Evolutionary conservation across 2,888 invertebrate genomes (phyloP).

Genomic region (Listrodromus nycthemerus): DNA sequence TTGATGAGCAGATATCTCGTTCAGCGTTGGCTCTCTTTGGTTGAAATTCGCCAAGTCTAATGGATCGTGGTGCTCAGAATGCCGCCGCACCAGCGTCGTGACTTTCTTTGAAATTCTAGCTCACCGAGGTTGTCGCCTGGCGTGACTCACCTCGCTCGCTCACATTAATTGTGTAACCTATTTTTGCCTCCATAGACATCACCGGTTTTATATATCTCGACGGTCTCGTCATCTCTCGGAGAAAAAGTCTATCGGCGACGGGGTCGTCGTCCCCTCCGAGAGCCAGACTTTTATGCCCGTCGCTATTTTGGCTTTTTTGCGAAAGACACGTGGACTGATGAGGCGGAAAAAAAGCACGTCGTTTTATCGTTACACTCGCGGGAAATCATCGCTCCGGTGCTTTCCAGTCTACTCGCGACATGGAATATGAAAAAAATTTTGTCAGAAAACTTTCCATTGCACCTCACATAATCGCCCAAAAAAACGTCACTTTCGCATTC

Average conservation of each 20-base stretch:
- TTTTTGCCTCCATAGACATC: not conserved
- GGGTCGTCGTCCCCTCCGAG: slow-evolving; percentile 9
- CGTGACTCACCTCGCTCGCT: slow-evolving; percentile 5
- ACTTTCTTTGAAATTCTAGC: slow-evolving; percentile 14
- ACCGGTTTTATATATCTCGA: not conserved
- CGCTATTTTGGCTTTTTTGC: not conserved
- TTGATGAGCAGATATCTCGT: not conserved
- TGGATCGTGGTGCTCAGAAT: not conserved
- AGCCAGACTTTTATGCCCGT: not conserved
- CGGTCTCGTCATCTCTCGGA: slow-evolving; percentile 2
- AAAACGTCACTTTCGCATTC: not conserved
- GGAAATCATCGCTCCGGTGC: not conserved
- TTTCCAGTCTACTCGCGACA: not conserved
- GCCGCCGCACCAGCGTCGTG: not conserved
- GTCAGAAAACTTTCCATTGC: not conserved
- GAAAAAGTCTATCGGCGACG: not conserved
- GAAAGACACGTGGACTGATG: not conserved
- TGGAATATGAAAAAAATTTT: not conserved
- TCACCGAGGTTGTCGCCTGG: not conserved
- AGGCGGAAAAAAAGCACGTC: not conserved
- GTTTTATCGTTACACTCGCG: too few species aligned
- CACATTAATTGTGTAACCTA: slow-evolving; percentile 10
- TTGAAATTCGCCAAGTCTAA: not conserved
- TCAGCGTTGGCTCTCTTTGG: not conserved
- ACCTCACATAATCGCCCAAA: not conserved